Base-by-base conservation (phyloP, 2,888 invertebrate species). In the Ochropacha duplaris region DNA sequence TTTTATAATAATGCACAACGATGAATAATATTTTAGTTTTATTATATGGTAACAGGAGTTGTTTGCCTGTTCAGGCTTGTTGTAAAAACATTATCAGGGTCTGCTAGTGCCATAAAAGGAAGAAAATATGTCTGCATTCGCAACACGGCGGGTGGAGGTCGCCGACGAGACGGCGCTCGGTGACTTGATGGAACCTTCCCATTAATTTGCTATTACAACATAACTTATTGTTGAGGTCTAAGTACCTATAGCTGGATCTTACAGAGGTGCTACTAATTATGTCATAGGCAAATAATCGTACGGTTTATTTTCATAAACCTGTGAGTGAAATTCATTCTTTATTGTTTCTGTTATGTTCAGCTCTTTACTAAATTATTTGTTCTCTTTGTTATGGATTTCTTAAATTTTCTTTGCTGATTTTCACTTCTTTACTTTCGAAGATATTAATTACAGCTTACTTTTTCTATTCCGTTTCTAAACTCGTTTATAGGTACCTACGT, bases 61-160 rank as follows among this genome's bases (percentile, higher is more conserved):
- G 65, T 62, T 64, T 64, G 66, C 60, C 66, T 60, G 66, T 66
- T 62, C 59, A 61, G 3, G n/a, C 36, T 39, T 19, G 44, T 19
- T 65, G 68, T 67, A 57, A 68, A 71, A 78, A 76, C 68, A 66
- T 67, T 69, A 77, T 71, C 84, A 83, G 83, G 84, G 84, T 76
- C 81, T 83, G 73, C 79, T 19, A 74, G 66, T 73, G 58, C 84
- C 84, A 58, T 85, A 79, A 74, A 83, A 65, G 85, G 84, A 56
- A 64, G 74, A 64, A 74, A 78, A 74, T 69, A 69, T 65, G 61
- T 54, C 58, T 66, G 59, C 54, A 56, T 63, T 62, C 49, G 61
- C 65, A 64, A 62, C 59, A 66, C 58, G 66, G 49, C 62, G 66
- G 65, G 57, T 57, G 71, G 73, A 72, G 75, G 76, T 69, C 71